These are phyloP conservation scores for Parambassis ranga DNA, from an alignment of 2,797 vertebrate species.

Conservation along the genomic window DNA sequence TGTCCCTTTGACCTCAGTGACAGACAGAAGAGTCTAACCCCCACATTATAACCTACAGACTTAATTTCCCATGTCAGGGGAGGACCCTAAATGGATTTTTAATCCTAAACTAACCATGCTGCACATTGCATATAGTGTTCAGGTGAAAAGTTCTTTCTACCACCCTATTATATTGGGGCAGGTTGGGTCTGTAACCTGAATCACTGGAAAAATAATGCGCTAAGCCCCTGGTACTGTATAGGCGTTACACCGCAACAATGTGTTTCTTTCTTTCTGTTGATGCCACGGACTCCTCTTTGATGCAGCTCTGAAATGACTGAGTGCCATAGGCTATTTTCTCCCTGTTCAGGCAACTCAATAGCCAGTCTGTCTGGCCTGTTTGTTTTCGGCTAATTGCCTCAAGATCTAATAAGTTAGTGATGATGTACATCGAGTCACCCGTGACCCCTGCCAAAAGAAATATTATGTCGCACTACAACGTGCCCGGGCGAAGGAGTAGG, in stretches of 20 bases:
- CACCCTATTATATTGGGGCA: conserved; percentile 78
- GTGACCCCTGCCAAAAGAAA: conserved; percentile 93
- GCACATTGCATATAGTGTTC: conserved; percentile 81
- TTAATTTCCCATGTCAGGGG: conserved; percentile 81
- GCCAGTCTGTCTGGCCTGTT: conserved; percentile 94
- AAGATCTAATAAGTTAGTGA: conserved; percentile 99
- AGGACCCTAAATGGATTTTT: conserved; percentile 84
- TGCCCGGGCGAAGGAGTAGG: conserved; percentile 67
- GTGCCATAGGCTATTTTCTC: conserved; percentile 90
- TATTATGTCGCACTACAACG: conserved; percentile 85
- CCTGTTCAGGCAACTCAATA: conserved; percentile 82
- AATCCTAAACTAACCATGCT: conserved; percentile 89
- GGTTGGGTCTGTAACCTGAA: conserved; percentile 89
- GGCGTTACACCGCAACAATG: conserved; percentile 90
- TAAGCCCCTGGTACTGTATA: conserved; percentile 85
- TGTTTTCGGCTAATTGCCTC: conserved; percentile 98
- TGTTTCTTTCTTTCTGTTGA: conserved; percentile 88
- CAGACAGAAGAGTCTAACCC: conserved; percentile 60
- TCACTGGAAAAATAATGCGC: conserved; percentile 87
- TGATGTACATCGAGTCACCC: conserved; percentile 90
- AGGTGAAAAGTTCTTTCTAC: conserved; percentile 88
- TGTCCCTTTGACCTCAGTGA: conserved; percentile 80
- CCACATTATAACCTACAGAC: conserved; percentile 77
- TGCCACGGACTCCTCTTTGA: conserved; percentile 87
- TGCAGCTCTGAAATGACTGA: conserved; percentile 88